phyloP scores from a whole-genome alignment of 2,797 vertebrate species.

The Falco naumanni region DNA sequence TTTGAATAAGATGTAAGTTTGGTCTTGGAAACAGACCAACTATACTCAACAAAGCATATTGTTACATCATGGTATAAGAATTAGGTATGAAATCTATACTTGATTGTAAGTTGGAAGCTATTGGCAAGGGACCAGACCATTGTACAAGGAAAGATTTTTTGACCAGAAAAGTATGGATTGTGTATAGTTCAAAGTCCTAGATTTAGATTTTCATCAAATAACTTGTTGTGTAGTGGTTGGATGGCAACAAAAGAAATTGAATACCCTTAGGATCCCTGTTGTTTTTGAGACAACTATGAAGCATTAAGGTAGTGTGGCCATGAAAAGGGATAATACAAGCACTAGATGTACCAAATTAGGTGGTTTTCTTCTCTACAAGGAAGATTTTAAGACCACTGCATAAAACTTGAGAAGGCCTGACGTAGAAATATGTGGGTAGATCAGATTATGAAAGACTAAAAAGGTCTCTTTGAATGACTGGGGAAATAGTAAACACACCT shows the following conservation, averaged over 20 bases:
- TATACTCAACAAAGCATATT: background rate
- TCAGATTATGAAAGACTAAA: background rate
- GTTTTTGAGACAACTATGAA: background rate
- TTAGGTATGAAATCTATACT: background rate
- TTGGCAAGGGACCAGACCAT: background rate
- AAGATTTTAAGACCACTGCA: background rate
- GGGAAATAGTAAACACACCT: background rate
- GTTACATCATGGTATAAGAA: background rate
- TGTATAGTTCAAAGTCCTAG: background rate
- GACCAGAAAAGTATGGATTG: background rate
- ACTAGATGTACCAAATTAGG: background rate
- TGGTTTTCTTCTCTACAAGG: accelerated
- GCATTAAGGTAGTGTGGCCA: background rate
- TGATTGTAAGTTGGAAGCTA: background rate
- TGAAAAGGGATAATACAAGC: background rate
- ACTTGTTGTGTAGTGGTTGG: background rate
- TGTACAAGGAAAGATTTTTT: background rate
- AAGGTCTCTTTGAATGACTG: background rate
- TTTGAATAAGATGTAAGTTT: background rate
- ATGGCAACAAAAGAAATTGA: background rate
- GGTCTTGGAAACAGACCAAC: background rate
- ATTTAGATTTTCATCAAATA: background rate
- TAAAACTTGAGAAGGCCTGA: background rate
- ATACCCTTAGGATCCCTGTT: background rate
- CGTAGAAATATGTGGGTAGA: background rate